Base-by-base conservation (phyloP, 2,113 vertebrate genomes). In the Osmerus eperlanus region DNA sequence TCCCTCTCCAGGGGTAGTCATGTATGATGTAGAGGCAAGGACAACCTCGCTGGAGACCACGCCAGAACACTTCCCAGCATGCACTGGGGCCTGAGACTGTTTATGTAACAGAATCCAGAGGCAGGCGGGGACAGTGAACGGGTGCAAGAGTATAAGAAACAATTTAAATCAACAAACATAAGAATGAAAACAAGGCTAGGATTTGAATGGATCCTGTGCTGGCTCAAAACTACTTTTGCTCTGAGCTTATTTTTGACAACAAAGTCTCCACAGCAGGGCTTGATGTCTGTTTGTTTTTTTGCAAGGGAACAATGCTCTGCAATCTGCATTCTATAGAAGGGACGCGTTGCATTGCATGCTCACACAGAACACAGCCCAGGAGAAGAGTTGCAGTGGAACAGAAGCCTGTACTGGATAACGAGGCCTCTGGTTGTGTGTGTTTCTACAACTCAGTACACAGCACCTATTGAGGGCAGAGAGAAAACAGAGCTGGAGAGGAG, bases 31-130 rank as follows among this genome's bases (percentile, higher is more conserved):
- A 60, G 25, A 65, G 18, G 18, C 19, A 19, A 65, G 32, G 63
- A 65, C 28, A 47, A 65, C 63, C 63, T 63, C 18, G 15, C 25
- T 29, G 28, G 64, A 6, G 64, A 41, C 32, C 32, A 51, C 28
- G 19, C 1, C 11, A 51, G 41, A 65, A 51, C 18, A 51, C 28
- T 65, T 51, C 64, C 64, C 64, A 65, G 64, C 32, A 65, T 65
- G 41, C 41, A 12, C 18, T 65, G 64, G 19, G 36, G 64, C 23
- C 64, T 65, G 32, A 21, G 64, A 36, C 9, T 14, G 3, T 65
- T 65, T 51, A 51, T 41, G 28, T 65, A 51, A 51, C n/a, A 3
- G 63, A 36, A 16, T 51, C 41, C 41, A 52, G 32, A 21, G 41
- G 64, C 64, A 51, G 36, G 64, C 16, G 5, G 41, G 32, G n/a